These are phyloP conservation scores for Heliothis virescens DNA, from an alignment of 1,140 invertebrate genomes.

Conservation along the genomic window DNA sequence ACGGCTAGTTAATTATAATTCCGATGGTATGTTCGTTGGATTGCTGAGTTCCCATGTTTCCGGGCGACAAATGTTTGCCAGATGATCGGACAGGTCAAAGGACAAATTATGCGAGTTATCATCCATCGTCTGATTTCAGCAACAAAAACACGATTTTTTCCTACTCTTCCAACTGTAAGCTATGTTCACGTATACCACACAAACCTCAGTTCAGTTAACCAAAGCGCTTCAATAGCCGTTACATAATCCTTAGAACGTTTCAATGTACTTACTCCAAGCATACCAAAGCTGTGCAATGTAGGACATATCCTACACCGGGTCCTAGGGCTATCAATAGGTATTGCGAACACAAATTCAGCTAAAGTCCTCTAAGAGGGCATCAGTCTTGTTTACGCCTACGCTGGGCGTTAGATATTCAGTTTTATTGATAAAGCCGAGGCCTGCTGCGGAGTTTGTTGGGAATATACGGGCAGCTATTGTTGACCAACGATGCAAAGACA, in stretches of 20 bases:
- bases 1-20: too few species aligned
- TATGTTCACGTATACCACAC: too few species aligned
- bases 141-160: too few species aligned
- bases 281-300: constrained; percentile 21
- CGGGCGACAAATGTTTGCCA: too few species aligned
- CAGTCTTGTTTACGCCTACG: constrained; percentile 50
- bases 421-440: constrained; percentile 51
- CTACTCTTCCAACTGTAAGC: too few species aligned
- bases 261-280: background rate
- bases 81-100: too few species aligned
- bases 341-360: constrained; percentile 46
- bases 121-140: too few species aligned
- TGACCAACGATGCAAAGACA: background rate
- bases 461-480: constrained; percentile 4
- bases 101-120: too few species aligned
- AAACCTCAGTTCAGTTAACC: too few species aligned
- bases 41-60: too few species aligned
- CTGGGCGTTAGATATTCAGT: constrained; percentile 45
- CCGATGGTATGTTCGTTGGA: too few species aligned
- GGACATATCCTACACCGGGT: constrained; percentile 38
- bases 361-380: constrained; percentile 44
- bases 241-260: background rate
- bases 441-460: background rate
- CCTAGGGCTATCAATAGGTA: constrained; percentile 41
- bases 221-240: background rate